These are phyloP conservation scores for Pristionchus japonicus DNA, from an alignment of 2,888 invertebrate species.

Conservation along the genomic window DNA sequence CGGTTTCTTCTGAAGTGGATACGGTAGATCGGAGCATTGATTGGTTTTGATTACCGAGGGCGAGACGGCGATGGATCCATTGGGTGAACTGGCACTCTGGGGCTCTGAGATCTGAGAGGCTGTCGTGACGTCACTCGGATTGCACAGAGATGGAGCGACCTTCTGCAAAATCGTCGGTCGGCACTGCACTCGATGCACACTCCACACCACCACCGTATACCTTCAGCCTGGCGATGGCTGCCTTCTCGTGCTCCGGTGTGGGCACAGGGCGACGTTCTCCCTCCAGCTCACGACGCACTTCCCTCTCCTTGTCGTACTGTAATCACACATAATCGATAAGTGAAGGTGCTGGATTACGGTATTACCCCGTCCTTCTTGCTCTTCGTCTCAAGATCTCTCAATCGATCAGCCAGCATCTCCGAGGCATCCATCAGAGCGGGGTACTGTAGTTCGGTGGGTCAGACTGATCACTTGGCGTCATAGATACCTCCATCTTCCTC, in stretches of 20 bases:
- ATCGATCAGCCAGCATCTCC: slow-evolving; percentile 11
- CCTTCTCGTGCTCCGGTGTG: neutral
- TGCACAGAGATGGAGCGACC: slow-evolving; percentile 14
- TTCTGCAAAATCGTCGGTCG: neutral
- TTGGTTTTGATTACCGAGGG: neutral
- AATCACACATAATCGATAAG: neutral
- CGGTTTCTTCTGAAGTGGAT: neutral
- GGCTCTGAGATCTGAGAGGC: neutral
- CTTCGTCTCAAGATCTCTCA: slow-evolving; percentile 33
- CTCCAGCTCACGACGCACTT: slow-evolving; percentile 19
- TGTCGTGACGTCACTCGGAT: neutral
- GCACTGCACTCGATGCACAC: neutral
- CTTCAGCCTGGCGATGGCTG: slow-evolving; percentile 22
- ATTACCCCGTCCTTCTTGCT: slow-evolving; percentile 30
- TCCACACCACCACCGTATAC: slow-evolving; percentile 25
- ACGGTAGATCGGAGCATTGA: neutral
- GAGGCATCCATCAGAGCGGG: slow-evolving; percentile 37
- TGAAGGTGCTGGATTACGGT: neutral
- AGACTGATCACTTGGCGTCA: neutral
- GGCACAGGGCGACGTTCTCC: slow-evolving; percentile 17
- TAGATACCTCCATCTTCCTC: slow-evolving; percentile 19
- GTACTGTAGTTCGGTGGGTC: slow-evolving; percentile 7
- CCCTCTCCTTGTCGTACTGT: slow-evolving; percentile 21
- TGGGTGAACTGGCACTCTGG: neutral
- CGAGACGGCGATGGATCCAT: neutral